Evolutionary conservation across 2,113 vertebrate species (phyloP).

Genomic region (Orientallactaga bullata): DNA sequence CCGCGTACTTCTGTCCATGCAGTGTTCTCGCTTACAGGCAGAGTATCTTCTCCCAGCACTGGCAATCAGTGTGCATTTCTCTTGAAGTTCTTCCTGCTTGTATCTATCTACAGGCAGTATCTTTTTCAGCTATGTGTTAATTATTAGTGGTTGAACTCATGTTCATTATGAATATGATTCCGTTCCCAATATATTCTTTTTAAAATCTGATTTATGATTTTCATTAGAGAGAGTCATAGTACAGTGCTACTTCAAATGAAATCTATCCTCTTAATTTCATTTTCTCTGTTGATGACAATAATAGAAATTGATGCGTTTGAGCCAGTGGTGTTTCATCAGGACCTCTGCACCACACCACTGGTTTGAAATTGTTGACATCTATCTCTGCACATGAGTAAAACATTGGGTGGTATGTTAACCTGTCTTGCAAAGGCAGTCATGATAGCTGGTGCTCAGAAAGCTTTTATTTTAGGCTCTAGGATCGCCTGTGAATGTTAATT

Average conservation of each 20-base stretch:
- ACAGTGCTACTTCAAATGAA: constrained; percentile 49
- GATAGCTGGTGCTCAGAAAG: constrained; percentile 20
- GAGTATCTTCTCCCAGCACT: not conserved
- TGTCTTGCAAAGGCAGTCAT: not conserved
- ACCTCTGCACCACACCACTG: not conserved
- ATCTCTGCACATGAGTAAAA: not conserved
- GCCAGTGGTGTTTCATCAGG: not conserved
- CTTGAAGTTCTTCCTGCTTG: constrained; percentile 4
- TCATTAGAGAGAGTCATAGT: constrained; percentile 32
- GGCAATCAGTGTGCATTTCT: not conserved
- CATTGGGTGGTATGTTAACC: not conserved
- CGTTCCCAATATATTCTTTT: constrained; percentile 41
- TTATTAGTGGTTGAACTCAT: constrained; percentile 39
- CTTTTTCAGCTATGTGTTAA: not conserved
- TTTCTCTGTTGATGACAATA: constrained; percentile 59
- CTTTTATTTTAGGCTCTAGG: constrained; percentile 48
- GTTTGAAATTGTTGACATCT: constrained; percentile 9
- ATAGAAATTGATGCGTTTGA: constrained; percentile 48
- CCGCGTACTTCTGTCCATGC: not conserved
- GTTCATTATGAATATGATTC: constrained; percentile 53
- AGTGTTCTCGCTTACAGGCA: not conserved
- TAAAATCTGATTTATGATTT: constrained; percentile 62
- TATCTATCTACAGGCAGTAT: not conserved
- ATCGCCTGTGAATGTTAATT: constrained; percentile 52
- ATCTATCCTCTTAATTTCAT: constrained; percentile 49